Evolutionary conservation across 2,113 vertebrate species (phyloP), one percentile per base, ranked within the genome.

Genomic region (Dipodomys ordii): DNA sequence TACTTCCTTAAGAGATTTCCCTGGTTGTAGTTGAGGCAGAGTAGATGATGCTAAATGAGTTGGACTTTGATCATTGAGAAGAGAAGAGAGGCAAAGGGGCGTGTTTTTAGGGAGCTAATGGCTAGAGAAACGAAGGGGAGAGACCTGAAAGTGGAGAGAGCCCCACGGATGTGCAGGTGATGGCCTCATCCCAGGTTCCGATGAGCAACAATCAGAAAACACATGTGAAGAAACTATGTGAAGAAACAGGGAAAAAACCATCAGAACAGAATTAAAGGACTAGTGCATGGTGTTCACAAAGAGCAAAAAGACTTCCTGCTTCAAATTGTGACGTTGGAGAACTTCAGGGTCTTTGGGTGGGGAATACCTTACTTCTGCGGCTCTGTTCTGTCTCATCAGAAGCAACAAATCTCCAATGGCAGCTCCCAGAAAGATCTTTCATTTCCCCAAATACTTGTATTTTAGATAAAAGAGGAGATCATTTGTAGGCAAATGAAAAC

Each of bases 1-100:
- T 15, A 0, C 57, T 32, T 93, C 16, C 25, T 76, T 11, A 7
- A 39, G 19, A 22, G 60, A 32, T 22, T 23, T 44, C 57, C 46
- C 27, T 28, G 20, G 13, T 1, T 44, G 32, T 8, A 71, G 46
- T 30, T 1, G 7, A 64, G 28, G 3, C 65, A 82, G 12, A 77
- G 15, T 8, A 8, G 19, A 5, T 1, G 5, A 62, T 6, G 23
- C 1, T 64, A 9, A 23, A 32, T 9, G 2, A 19, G 9, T 23
- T 15, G 8, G 30, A 35, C 32, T 46, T 7, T 28, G 28, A 16
- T n/a, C 16, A 22, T 10, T 68, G 20, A 39, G 18, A 11, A 53
- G 46, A 35, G 2, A 9, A 69, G 27, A 67, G 2, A 30, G n/a
- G 12, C 2, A 4, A 4, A 44, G 1, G 3, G 4, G 67, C 9